Conservation (phyloP, 2,797 vertebrate species). For the Cheirogaleus major region DNA sequence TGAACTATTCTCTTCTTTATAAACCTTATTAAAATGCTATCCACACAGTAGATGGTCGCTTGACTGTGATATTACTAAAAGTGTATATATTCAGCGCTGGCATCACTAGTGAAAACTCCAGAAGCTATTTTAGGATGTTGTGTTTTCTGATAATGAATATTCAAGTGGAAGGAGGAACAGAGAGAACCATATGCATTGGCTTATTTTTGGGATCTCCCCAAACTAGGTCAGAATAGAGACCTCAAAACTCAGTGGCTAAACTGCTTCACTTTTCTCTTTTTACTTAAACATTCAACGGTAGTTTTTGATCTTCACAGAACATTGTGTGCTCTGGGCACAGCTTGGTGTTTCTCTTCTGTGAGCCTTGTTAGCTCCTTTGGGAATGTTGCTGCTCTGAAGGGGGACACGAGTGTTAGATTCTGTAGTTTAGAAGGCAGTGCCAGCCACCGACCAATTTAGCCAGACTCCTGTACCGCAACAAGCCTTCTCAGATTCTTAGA, state of each 20-base stretch:
- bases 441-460: not conserved
- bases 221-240: not conserved
- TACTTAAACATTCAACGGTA: not conserved
- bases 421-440: not conserved
- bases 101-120: not conserved
- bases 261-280: not conserved
- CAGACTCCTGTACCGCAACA: not conserved
- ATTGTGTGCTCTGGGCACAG: not conserved
- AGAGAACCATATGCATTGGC: not conserved
- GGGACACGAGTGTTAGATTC: not conserved
- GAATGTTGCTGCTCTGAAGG: not conserved
- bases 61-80: not conserved
- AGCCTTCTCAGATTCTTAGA: not conserved
- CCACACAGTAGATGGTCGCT: not conserved
- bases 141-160: conserved; percentile 24
- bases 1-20: not conserved
- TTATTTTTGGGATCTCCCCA: not conserved
- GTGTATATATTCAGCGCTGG: not conserved
- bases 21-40: not conserved
- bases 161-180: not conserved
- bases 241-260: not conserved
- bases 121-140: conserved; percentile 20
- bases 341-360: not conserved
- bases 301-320: not conserved
- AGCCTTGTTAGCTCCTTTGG: not conserved